A percentile compares a stretch with the other conserved stretches of the same genome.
Conservation (phyloP, 2,797 vertebrate genomes). For the Decapterus maruadsi region DNA sequence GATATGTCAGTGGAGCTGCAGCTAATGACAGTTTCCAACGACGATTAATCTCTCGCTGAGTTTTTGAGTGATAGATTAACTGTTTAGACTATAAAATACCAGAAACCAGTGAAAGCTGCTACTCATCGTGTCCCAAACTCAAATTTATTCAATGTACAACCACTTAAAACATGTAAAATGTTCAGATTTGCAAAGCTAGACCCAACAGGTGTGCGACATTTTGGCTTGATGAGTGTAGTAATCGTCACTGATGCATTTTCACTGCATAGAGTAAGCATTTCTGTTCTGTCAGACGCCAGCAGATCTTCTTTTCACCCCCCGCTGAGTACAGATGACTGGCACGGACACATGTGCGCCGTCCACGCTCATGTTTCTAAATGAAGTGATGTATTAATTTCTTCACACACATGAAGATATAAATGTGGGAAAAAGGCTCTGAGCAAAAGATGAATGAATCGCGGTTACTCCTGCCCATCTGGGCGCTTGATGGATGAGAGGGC, state of each 20-base stretch:
- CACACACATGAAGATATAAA: slow-evolving; percentile 39
- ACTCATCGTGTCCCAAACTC: neutral
- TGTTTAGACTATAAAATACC: slow-evolving; percentile 18
- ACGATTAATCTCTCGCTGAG: neutral
- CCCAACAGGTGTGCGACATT: slow-evolving; percentile 10
- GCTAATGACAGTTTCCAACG: slow-evolving; percentile 5
- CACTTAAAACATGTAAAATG: neutral
- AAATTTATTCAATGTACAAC: neutral
- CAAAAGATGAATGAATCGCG: slow-evolving; percentile 53
- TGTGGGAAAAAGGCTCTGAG: slow-evolving; percentile 30
- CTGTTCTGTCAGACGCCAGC: slow-evolving; percentile 4
- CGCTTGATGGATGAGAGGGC: slow-evolving; percentile 50
- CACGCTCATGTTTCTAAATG: slow-evolving; percentile 25
- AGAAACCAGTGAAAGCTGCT: neutral
- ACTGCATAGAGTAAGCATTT: slow-evolving; percentile 1
- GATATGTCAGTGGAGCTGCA: slow-evolving; percentile 7
- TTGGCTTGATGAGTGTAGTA: neutral
- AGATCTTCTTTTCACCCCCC: slow-evolving; percentile 24
- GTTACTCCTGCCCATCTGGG: slow-evolving; percentile 53
- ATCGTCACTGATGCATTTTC: neutral
- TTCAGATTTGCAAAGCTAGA: neutral
- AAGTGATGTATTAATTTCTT: slow-evolving; percentile 55
- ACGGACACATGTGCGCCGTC: neutral
- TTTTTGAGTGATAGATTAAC: slow-evolving; percentile 9
- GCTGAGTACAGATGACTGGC: neutral